phyloP scores from a whole-genome alignment of 1,140 invertebrate genomes.

The Drosophila paulistorum region DNA sequence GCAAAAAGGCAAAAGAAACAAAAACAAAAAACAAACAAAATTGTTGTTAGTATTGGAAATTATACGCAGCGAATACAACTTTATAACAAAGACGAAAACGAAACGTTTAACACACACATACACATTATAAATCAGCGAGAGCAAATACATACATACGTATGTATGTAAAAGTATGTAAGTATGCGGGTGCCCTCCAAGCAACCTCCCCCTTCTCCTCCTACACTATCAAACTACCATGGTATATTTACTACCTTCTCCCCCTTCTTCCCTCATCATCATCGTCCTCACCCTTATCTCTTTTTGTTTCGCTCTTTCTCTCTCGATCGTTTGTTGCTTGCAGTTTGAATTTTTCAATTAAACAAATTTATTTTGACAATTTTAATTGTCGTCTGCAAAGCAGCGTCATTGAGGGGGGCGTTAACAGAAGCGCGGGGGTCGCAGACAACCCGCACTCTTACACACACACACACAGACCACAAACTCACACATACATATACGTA shows the following conservation, averaged over 20 bases:
- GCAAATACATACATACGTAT: background rate
- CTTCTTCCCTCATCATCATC: background rate
- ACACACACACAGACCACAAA: constrained; percentile 2
- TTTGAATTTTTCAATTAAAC: constrained; percentile 11
- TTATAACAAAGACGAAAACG: constrained; percentile 38
- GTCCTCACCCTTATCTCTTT: constrained; percentile 21
- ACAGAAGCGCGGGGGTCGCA: constrained; percentile 3
- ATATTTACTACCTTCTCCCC: background rate
- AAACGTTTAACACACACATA: constrained; percentile 18
- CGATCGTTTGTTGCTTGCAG: constrained; percentile 2
- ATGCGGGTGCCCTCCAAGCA: constrained; percentile 40
- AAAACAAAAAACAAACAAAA: constrained; percentile 26
- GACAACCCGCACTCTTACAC: constrained; percentile 15
- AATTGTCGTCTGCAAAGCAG: constrained; percentile 11
- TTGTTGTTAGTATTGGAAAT: constrained; percentile 23
- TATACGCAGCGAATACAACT: constrained; percentile 45
- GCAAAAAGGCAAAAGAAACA: constrained; percentile 22
- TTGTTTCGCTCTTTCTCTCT: constrained; percentile 5
- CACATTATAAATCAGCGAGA: constrained; percentile 11
- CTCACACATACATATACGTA: background rate
- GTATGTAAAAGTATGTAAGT: constrained; percentile 13
- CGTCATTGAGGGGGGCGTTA: constrained; percentile 7
- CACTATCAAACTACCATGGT: background rate
- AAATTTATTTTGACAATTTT: constrained; percentile 19
- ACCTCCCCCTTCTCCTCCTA: background rate